Evolutionary conservation across 2,797 vertebrate species (phyloP).

Genomic region (Octomys mimax): DNA sequence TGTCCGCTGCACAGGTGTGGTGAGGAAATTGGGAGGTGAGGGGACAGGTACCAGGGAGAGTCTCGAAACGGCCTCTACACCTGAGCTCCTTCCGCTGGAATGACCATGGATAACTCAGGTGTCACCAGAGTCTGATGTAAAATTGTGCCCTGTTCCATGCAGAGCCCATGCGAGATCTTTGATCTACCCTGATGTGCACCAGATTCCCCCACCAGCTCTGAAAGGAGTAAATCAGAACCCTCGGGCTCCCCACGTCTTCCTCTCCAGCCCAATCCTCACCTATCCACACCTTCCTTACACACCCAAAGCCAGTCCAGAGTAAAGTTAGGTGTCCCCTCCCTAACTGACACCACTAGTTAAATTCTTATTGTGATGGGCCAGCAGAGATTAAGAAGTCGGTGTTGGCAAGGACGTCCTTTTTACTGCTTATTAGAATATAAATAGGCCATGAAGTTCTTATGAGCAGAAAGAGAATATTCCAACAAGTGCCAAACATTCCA

Average conservation of each 20-base stretch:
- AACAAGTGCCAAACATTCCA: background rate
- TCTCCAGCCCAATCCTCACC: no score
- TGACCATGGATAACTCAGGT: background rate
- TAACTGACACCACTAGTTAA: background rate
- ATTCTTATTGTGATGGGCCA: conserved; percentile 19
- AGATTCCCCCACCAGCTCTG: background rate
- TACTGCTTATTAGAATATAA: conserved; percentile 56
- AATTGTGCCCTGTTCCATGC: background rate
- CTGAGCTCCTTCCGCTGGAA: background rate
- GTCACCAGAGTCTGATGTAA: background rate
- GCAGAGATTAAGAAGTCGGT: conserved; percentile 28
- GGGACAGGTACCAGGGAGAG: background rate
- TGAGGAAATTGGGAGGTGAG: background rate
- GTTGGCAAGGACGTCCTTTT: conserved; percentile 34
- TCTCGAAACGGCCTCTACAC: background rate
- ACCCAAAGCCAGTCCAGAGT: background rate
- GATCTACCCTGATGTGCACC: background rate
- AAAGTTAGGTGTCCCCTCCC: conserved; percentile 9
- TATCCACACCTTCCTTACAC: background rate
- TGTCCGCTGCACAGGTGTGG: background rate
- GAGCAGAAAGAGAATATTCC: conserved; percentile 36
- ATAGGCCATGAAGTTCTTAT: conserved; percentile 34
- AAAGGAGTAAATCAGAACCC: background rate
- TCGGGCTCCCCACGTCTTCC: background rate
- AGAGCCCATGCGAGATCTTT: background rate